A percentile compares a stretch with the other conserved stretches of the same genome.
Conservation (phyloP, 2,113 vertebrate genomes). For the Apus apus region DNA sequence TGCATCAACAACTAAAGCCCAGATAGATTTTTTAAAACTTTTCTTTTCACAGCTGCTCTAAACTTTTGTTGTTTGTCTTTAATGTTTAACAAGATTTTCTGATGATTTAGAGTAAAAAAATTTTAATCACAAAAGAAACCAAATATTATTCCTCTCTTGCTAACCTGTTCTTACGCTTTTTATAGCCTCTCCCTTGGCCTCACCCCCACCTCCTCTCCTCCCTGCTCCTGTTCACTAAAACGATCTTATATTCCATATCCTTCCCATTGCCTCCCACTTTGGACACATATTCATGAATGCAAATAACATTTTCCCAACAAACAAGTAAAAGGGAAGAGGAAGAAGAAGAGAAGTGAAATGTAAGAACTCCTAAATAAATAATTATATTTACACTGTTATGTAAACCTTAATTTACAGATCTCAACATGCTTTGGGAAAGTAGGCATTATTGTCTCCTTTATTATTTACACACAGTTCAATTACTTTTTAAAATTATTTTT, state of each 20-base stretch:
- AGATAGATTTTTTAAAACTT: not conserved
- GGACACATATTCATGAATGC: not conserved
- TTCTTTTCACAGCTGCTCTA: not conserved
- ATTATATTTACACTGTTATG: slow-evolving; percentile 29
- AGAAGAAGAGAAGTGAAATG: not conserved
- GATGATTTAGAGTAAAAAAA: not conserved
- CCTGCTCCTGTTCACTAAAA: not conserved
- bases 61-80: not conserved
- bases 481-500: not conserved
- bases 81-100: not conserved
- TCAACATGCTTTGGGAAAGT: not conserved
- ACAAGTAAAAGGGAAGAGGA: not conserved
- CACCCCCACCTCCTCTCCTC: not conserved
- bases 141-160: slow-evolving; percentile 12
- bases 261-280: not conserved
- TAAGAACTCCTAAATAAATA: slow-evolving; percentile 62
- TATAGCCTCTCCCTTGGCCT: not conserved
- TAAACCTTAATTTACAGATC: slow-evolving; percentile 13
- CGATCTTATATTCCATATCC: not conserved
- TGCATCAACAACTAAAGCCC: not conserved
- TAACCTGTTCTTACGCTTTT: slow-evolving; percentile 31
- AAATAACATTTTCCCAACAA: slow-evolving; percentile 10
- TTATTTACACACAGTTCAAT: not conserved
- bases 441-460: not conserved
- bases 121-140: slow-evolving; percentile 45